A percentile compares a stretch with the other conserved stretches of the same genome.
Evolutionary conservation across 1,140 invertebrate genomes (phyloP).

Genomic region (Drosophila nikananu): DNA sequence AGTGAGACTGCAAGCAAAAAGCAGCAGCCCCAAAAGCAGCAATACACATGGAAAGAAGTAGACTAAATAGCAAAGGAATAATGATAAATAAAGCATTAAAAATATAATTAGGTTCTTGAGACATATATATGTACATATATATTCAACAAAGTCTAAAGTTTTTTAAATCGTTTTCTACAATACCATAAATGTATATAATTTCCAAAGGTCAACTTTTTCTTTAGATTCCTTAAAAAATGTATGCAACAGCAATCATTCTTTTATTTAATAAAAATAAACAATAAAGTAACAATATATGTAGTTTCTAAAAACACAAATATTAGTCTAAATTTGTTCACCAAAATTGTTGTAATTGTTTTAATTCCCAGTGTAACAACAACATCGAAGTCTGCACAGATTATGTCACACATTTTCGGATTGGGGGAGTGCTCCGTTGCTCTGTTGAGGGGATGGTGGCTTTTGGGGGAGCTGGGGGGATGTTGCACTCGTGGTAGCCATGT

Average conservation of each 20-base stretch:
- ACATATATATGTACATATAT: neutral
- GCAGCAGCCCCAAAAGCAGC: slow-evolving; percentile 40
- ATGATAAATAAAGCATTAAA: neutral
- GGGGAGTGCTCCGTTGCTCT: slow-evolving; percentile 51
- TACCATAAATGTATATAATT: too few species aligned
- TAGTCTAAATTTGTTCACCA: neutral
- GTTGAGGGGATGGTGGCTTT: slow-evolving; percentile 10
- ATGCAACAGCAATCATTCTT: neutral
- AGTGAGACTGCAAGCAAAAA: slow-evolving; percentile 62
- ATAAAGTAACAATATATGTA: neutral
- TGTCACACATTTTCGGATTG: slow-evolving; percentile 80
- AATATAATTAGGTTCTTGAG: neutral
- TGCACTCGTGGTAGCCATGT: slow-evolving; percentile 81
- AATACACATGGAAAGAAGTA: neutral
- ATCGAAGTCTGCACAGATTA: slow-evolving; percentile 83
- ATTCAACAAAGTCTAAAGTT: neutral
- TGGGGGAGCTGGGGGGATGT: slow-evolving; percentile 48
- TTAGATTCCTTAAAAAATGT: neutral
- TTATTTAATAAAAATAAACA: neutral
- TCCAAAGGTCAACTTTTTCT: neutral
- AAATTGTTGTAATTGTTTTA: neutral
- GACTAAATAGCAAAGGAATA: neutral
- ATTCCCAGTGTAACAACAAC: slow-evolving; percentile 45
- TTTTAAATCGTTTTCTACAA: neutral
- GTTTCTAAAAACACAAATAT: neutral